These are phyloP conservation scores for Ciconia stormi DNA, from an alignment of 2,113 vertebrate genomes.

Conservation along the genomic window DNA sequence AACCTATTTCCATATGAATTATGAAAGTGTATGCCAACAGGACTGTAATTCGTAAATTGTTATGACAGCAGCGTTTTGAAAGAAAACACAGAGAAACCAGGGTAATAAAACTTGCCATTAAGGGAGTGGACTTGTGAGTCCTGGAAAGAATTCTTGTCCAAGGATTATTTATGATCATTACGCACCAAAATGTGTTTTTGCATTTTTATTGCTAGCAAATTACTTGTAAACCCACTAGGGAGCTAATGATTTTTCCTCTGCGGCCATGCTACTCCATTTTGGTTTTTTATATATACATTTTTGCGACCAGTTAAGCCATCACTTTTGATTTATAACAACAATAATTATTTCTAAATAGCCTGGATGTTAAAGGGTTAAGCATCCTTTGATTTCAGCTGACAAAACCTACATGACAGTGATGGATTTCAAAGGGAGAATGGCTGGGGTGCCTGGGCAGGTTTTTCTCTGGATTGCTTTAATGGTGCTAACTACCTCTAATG, in stretches of 20 bases:
- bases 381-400: not conserved
- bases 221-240: conserved; percentile 48
- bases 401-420: not conserved
- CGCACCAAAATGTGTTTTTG: conserved; percentile 44
- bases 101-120: conserved; percentile 28
- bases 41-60: conserved; percentile 8
- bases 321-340: conserved; percentile 28
- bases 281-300: not conserved
- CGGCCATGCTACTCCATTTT: not conserved
- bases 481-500: not conserved
- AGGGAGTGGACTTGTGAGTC: conserved; percentile 21
- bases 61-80: conserved; percentile 24
- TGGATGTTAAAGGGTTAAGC: not conserved
- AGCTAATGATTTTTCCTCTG: conserved; percentile 35
- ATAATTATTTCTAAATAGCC: not conserved
- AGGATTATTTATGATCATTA: conserved; percentile 58
- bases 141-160: conserved; percentile 36
- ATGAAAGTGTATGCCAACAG: not conserved
- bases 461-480: not conserved
- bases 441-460: not conserved
- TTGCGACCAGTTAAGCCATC: not conserved
- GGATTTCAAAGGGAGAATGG: not conserved
- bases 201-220: conserved; percentile 66
- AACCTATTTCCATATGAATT: conserved; percentile 1
- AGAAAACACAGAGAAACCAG: conserved; percentile 4